Evolutionary conservation across 64 coral and sea anemone genomes (phyloP).

Genomic region (Montipora capricornis): DNA sequence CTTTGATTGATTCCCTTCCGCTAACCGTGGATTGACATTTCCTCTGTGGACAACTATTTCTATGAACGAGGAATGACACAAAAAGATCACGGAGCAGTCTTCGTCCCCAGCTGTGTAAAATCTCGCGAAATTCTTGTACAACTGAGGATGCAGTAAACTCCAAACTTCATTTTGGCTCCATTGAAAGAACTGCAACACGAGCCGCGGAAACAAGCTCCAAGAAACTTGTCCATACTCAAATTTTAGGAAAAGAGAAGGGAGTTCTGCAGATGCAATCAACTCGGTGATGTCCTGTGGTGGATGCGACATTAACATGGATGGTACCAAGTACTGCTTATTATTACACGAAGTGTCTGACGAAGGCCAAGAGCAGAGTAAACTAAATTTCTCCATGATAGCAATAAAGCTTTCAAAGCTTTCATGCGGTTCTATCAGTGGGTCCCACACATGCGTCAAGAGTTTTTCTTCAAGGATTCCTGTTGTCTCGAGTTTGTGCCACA

Average conservation of each 20-base stretch:
- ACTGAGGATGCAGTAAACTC: constrained; percentile 11
- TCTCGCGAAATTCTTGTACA: constrained; percentile 36
- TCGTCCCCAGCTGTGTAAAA: constrained; percentile 13
- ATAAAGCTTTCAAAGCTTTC: constrained; percentile 10
- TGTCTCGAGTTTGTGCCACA: constrained; percentile 22
- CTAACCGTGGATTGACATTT: neutral
- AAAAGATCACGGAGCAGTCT: constrained; percentile 21
- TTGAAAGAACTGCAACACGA: constrained; percentile 14
- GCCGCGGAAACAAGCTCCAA: constrained; percentile 3
- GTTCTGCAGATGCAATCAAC: neutral
- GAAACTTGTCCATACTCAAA: constrained; percentile 38
- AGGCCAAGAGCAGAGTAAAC: constrained; percentile 34
- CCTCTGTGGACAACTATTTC: constrained; percentile 35
- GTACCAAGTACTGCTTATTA: constrained; percentile 27
- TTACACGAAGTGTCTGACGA: neutral
- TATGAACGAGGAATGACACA: constrained; percentile 10
- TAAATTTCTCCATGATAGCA: constrained; percentile 44
- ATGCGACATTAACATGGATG: constrained; percentile 32
- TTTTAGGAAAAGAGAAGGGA: constrained; percentile 30
- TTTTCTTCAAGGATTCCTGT: constrained; percentile 11
- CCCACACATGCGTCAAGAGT: constrained; percentile 10
- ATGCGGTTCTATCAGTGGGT: neutral
- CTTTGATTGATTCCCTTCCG: neutral
- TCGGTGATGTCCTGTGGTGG: neutral
- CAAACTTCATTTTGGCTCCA: constrained; percentile 33